Conservation (phyloP, 2,888 invertebrate species). For the Andrena hattorfiana region DNA sequence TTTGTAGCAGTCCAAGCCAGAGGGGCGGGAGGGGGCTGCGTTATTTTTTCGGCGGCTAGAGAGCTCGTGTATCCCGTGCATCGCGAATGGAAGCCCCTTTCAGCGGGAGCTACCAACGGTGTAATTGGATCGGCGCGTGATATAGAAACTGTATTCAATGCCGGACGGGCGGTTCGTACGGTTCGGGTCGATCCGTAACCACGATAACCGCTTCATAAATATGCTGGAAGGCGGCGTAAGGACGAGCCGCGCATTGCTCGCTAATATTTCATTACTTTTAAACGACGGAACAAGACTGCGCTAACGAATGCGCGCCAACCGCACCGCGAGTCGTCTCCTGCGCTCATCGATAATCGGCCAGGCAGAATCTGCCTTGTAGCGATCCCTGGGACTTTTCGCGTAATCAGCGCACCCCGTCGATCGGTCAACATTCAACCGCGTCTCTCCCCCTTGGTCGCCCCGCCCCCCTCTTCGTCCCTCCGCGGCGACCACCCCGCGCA, state of each 20-base stretch:
- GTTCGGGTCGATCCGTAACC: conserved; percentile 57
- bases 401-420: conserved; percentile 52
- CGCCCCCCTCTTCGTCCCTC: background rate
- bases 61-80: background rate
- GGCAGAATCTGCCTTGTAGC: conserved; percentile 56
- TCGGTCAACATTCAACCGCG: conserved; percentile 48
- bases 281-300: conserved; percentile 59
- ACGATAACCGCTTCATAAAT: conserved; percentile 71
- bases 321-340: conserved; percentile 28
- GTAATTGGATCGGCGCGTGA: conserved; percentile 63
- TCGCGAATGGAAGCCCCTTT: conserved; percentile 45
- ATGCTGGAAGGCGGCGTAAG: conserved; percentile 60
- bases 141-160: conserved; percentile 57
- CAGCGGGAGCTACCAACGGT: conserved; percentile 47
- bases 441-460: background rate
- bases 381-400: conserved; percentile 55
- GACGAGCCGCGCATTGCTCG: conserved; percentile 53
- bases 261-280: conserved; percentile 70
- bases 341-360: conserved; percentile 54
- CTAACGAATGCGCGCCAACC: conserved; percentile 56
- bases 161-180: conserved; percentile 15
- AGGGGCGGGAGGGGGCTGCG: conserved; percentile 10
- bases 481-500: conserved; percentile 36
- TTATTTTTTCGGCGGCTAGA: conserved; percentile 34
- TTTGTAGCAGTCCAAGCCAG: background rate